Evolutionary conservation across 2,797 vertebrate species (phyloP).

Genomic region (Acanthopagrus latus): DNA sequence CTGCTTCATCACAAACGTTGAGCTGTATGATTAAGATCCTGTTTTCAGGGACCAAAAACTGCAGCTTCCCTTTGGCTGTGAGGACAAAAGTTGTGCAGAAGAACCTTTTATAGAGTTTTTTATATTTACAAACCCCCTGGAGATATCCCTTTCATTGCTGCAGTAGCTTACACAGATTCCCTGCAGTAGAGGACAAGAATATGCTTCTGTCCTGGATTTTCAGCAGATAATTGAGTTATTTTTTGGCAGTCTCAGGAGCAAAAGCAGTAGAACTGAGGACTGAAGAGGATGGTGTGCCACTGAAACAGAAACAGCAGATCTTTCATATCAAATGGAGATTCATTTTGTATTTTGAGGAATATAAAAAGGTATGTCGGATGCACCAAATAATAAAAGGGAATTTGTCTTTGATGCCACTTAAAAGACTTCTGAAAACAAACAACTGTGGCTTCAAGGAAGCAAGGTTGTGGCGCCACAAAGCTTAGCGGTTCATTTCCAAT

Average conservation of each 20-base stretch:
- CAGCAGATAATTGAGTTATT: conserved; percentile 32
- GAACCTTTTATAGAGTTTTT: conserved; percentile 2
- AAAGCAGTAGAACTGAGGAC: conserved; percentile 13
- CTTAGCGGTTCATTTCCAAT: conserved; percentile 32
- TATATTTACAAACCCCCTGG: not conserved
- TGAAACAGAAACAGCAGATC: not conserved
- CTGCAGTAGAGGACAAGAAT: conserved; percentile 45
- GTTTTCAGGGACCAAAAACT: not conserved
- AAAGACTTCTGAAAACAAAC: conserved; percentile 8
- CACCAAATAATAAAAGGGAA: not conserved
- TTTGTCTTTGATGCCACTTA: conserved; percentile 9
- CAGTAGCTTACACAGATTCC: conserved; percentile 22
- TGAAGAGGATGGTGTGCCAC: conserved; percentile 5
- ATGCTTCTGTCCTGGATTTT: conserved; percentile 53
- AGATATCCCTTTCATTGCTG: conserved; percentile 4
- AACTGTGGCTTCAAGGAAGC: not conserved
- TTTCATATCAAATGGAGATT: not conserved
- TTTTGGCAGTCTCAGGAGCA: conserved; percentile 32
- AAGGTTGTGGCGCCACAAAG: not conserved
- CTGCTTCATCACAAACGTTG: conserved; percentile 9
- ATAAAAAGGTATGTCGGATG: not conserved
- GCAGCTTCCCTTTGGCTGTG: not conserved
- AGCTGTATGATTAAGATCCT: not conserved
- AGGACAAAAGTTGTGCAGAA: conserved; percentile 1
- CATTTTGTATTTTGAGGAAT: not conserved